Base-by-base conservation (phyloP, 2,888 invertebrate genomes). In the Strigamia maritima region DNA sequence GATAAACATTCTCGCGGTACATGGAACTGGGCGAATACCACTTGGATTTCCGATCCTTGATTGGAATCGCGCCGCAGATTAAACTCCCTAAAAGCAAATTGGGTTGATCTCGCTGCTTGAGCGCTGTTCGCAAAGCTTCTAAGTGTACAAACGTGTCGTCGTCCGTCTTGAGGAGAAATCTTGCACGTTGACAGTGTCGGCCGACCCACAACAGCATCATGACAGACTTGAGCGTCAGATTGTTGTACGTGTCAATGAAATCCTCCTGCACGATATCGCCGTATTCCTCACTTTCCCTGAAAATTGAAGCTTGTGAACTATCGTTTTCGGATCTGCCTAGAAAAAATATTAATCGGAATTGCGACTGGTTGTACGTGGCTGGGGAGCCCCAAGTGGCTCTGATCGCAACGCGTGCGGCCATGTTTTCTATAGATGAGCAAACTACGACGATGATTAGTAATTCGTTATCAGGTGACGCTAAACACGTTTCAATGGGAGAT, bases 71-170 rank as follows among this genome's bases (percentile, higher is more conserved):
- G 16, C 91, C 90, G 84, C 92, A 92, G 79, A 94, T 93, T n/a
- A 93, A 89, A 83, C 91, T 90, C 0, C 94, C 95, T 14, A 92
- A 89, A 75, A 94, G 86, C 80, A 92, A 80, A 12, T 80, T 79
- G 89, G 0, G 90, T 49, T 75, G 80, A 28, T 76, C 80, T 24
- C 74, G 80, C 24, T 78, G 76, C 19, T 81, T 81, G 12, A 85
- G 80, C 22, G 83, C 81, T 2, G 83, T 80, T 78, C 92, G 84
- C 28, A 94, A 86, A 82, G 89, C 90, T n/a, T 90, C 90, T 80
- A 94, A 87, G 85, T 94, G 94, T 0, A 95, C 90, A 84, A 92
- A 94, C 87, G 93, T 93, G 83, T 95, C 95, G 82, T 95, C 94
- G 82, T 95, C 94, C 4, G 93, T 92, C 87, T 95, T 95, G 85